Evolutionary conservation across 2,888 invertebrate genomes (phyloP).

Genomic region (Cantharis rustica): DNA sequence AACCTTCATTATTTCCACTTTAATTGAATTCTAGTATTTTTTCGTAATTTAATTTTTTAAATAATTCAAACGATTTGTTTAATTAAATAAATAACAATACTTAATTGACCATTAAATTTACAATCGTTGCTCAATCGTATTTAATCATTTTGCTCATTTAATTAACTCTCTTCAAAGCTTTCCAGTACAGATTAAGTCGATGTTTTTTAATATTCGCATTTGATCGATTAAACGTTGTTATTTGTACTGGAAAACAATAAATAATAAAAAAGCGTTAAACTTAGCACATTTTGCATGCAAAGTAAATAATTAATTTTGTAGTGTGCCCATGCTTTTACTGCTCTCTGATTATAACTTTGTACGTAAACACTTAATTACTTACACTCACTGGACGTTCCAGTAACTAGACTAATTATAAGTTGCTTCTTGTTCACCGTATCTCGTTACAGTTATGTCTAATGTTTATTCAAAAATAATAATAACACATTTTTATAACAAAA

Average conservation of each 20-base stretch:
- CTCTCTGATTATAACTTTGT: slow-evolving; percentile 2
- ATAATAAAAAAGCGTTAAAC: background rate
- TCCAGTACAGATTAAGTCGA: background rate
- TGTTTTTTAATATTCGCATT: background rate
- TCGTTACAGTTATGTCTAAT: slow-evolving; percentile 4
- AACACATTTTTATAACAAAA: background rate
- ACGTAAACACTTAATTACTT: slow-evolving; percentile 3
- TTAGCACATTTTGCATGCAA: background rate
- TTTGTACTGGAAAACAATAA: background rate
- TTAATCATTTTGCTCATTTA: background rate
- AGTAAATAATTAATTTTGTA: slow-evolving; percentile 2
- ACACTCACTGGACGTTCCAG: slow-evolving; percentile 1
- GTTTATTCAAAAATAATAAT: background rate
- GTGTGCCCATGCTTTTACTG: background rate
- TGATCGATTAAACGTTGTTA: background rate
- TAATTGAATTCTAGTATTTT: background rate
- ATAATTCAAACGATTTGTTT: background rate
- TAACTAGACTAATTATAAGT: slow-evolving; percentile 12
- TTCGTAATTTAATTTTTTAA: background rate
- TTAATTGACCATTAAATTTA: background rate
- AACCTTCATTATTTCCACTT: background rate
- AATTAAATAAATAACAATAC: background rate
- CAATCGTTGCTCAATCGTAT: background rate
- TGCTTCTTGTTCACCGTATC: slow-evolving; percentile 1
- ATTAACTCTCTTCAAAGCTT: background rate